Conservation (phyloP, 2,113 vertebrate genomes). For the Nothobranchius furzeri region DNA sequence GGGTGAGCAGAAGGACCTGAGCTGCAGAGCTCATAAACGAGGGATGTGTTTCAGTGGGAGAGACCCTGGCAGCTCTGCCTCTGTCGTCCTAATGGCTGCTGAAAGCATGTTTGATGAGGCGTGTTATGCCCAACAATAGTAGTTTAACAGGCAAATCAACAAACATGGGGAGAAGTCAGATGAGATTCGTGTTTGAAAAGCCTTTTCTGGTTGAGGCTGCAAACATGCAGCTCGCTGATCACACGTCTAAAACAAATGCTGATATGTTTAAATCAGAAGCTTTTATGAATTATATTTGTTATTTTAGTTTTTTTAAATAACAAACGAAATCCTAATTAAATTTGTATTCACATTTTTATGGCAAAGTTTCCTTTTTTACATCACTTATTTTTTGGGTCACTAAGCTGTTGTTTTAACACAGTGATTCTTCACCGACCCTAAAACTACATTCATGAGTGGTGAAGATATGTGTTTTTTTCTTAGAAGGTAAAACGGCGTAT, state of each 20-base stretch:
- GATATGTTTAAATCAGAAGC: background rate
- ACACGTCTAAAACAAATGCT: constrained; percentile 1
- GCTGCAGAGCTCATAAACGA: constrained; percentile 58
- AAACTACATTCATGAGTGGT: too few species aligned
- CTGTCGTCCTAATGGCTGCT: constrained; percentile 56
- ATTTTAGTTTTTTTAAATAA: too few species aligned
- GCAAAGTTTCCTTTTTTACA: too few species aligned
- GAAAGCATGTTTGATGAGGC: constrained; percentile 56
- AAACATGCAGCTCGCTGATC: background rate
- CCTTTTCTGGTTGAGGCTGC: constrained; percentile 18
- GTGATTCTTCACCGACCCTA: too few species aligned
- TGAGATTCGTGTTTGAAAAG: constrained; percentile 25
- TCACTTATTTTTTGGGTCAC: too few species aligned
- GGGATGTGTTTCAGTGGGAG: constrained; percentile 37
- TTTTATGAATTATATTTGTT: background rate
- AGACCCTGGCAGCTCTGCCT: constrained; percentile 39
- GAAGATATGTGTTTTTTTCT: too few species aligned
- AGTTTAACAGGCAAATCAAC: constrained; percentile 33
- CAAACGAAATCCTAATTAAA: too few species aligned
- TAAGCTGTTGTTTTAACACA: too few species aligned
- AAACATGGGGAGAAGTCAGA: constrained; percentile 13
- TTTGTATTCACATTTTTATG: too few species aligned
- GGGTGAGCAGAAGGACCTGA: constrained; percentile 39
- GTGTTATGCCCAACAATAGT: constrained; percentile 42
- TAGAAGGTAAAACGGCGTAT: too few species aligned